Conservation (phyloP, 1,140 invertebrate genomes). For the Pomacea maculata region DNA sequence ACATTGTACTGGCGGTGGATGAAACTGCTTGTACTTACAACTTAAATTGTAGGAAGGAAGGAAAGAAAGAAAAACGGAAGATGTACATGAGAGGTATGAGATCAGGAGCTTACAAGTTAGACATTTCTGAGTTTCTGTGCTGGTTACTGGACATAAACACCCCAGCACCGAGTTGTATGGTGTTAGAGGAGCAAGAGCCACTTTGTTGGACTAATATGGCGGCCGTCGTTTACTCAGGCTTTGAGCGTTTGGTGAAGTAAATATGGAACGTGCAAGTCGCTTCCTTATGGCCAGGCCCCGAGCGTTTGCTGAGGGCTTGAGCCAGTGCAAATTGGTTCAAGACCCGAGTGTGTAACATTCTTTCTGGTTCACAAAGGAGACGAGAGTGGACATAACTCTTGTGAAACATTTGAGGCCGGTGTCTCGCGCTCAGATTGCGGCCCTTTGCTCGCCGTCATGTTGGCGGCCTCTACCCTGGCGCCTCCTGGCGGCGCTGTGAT, state of each 20-base stretch:
- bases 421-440: background rate
- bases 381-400: background rate
- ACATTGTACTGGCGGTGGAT: too few species aligned
- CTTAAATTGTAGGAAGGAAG: background rate
- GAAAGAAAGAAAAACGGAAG: background rate
- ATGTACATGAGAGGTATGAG: background rate
- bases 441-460: background rate
- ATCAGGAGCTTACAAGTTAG: background rate
- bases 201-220: background rate
- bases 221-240: background rate
- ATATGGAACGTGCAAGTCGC: background rate
- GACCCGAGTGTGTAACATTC: too few species aligned
- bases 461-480: background rate
- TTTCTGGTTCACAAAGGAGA: too few species aligned
- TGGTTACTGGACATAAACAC: background rate
- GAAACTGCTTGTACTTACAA: background rate
- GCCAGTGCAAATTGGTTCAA: too few species aligned
- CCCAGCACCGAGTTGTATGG: background rate
- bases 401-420: background rate
- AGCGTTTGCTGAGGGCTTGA: too few species aligned
- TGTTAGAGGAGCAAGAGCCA: background rate
- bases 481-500: background rate
- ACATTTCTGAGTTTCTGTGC: too few species aligned
- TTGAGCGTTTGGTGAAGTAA: background rate
- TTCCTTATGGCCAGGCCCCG: too few species aligned